These are phyloP conservation scores for Micrasema minimum DNA, from an alignment of 1,140 invertebrate genomes.

Conservation along the genomic window DNA sequence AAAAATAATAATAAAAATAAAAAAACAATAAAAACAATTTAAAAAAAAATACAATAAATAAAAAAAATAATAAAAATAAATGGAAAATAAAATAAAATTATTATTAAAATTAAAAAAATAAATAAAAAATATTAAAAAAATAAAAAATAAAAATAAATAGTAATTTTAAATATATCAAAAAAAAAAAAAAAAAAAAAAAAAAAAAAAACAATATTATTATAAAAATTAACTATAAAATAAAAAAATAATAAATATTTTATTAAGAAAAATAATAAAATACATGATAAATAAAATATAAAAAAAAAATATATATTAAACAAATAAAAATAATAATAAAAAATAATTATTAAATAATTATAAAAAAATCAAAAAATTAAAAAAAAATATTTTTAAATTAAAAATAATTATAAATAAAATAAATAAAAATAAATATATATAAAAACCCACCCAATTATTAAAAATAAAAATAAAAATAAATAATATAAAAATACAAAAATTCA, in stretches of 20 bases:
- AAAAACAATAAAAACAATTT: no score
- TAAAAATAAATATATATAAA: not conserved
- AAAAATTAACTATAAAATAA: not conserved
- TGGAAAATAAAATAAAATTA: no score
- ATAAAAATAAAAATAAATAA: not conserved
- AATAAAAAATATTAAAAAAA: no score
- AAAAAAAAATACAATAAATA: no score
- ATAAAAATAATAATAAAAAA: not conserved
- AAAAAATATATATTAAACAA: not conserved
- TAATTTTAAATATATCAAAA: not conserved
- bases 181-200: conserved; percentile 3
- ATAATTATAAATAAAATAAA: not conserved
- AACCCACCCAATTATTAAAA: not conserved
- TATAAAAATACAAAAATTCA: not conserved
- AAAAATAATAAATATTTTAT: not conserved
- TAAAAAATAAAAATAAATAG: no score
- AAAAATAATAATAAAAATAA: no score
- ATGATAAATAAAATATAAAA: not conserved
- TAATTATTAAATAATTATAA: not conserved
- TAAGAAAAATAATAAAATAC: not conserved
- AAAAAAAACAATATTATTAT: not conserved
- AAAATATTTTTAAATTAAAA: not conserved
- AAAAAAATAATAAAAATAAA: no score
- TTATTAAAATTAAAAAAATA: no score
- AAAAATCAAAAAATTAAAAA: not conserved